phyloP scores from a whole-genome alignment of 1,140 invertebrate species.

The Acromyrmex charruanus region DNA sequence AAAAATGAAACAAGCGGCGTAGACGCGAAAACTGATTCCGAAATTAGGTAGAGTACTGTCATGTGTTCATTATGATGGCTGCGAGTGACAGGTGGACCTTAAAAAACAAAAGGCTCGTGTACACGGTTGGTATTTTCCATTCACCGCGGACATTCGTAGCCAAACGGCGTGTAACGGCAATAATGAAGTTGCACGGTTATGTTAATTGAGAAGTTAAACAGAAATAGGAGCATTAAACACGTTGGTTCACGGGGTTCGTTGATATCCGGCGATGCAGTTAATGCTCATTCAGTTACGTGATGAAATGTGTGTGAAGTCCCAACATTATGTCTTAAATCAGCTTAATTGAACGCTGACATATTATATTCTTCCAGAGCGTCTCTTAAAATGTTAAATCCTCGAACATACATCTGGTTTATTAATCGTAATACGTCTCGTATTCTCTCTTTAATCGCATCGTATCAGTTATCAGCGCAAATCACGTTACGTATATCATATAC shows the following conservation, averaged over 20 bases:
- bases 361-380: constrained; percentile 23
- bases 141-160: constrained; percentile 63
- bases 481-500: not conserved
- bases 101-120: constrained; percentile 72
- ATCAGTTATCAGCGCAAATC: not conserved
- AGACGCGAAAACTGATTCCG: constrained; percentile 20
- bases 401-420: not conserved
- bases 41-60: constrained; percentile 54
- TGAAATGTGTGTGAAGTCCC: constrained; percentile 78
- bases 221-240: constrained; percentile 83
- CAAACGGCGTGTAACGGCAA: constrained; percentile 72
- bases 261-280: constrained; percentile 77
- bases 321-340: constrained; percentile 81
- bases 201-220: constrained; percentile 85
- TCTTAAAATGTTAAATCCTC: constrained; percentile 16
- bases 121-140: constrained; percentile 72
- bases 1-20: constrained; percentile 16
- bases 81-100: constrained; percentile 66
- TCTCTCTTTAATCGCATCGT: not conserved
- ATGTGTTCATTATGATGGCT: constrained; percentile 62
- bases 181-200: constrained; percentile 83
- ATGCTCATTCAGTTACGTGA: constrained; percentile 81
- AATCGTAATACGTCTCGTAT: constrained; percentile 28
- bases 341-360: constrained; percentile 70
- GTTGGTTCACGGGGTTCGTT: constrained; percentile 72